These are phyloP conservation scores for Drosophila neocordata DNA, from an alignment of 1,140 invertebrate genomes.

Conservation along the genomic window DNA sequence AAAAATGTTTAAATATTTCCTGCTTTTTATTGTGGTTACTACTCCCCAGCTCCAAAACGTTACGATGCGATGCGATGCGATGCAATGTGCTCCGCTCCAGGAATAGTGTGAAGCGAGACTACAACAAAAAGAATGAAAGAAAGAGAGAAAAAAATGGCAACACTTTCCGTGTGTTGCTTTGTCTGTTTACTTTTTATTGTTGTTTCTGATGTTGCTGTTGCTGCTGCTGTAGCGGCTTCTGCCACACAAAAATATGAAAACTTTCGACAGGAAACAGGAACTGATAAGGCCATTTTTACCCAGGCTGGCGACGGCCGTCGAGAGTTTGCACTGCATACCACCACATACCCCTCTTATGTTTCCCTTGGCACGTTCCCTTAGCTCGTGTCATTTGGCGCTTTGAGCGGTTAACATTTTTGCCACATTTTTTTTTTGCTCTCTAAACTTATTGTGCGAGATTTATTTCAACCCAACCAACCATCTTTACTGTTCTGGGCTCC, in stretches of 20 bases:
- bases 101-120: constrained; percentile 30
- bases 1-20: constrained; percentile 83
- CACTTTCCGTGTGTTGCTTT: constrained; percentile 75
- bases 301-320: constrained; percentile 55
- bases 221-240: constrained; percentile 61
- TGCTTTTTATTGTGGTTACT: constrained; percentile 80
- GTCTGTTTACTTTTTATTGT: constrained; percentile 32
- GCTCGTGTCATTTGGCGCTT: constrained; percentile 72
- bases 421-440: constrained; percentile 29
- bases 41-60: constrained; percentile 1
- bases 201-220: constrained; percentile 21
- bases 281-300: constrained; percentile 82
- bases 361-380: constrained; percentile 12
- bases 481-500: constrained; percentile 26
- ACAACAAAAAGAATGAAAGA: constrained; percentile 24
- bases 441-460: constrained; percentile 74
- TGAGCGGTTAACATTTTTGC: constrained; percentile 44
- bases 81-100: background rate
- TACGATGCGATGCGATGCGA: no score
- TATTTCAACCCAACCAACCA: constrained; percentile 35
- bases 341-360: background rate
- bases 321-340: background rate
- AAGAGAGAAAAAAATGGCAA: constrained; percentile 64
- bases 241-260: constrained; percentile 79
- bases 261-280: constrained; percentile 82